These are phyloP conservation scores for Epizoanthus fatuus DNA, from an alignment of 92 coral and sea anemone species.

Conservation along the genomic window DNA sequence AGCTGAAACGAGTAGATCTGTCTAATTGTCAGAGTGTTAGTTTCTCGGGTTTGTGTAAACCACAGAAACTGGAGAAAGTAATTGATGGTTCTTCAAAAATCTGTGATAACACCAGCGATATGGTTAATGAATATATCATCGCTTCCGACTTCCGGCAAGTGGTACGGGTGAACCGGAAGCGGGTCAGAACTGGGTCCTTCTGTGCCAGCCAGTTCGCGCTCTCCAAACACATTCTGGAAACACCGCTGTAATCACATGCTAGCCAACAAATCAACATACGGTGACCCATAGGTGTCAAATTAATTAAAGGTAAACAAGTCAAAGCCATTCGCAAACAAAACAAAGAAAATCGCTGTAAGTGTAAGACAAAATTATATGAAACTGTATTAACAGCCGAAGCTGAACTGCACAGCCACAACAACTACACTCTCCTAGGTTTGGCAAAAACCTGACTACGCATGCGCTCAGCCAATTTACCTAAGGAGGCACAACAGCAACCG, in stretches of 20 bases:
- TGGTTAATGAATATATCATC: not conserved
- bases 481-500: no score
- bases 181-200: conserved; percentile 70
- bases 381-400: no score
- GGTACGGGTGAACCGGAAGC: conserved; percentile 26
- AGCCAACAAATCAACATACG: not conserved
- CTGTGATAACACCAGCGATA: not conserved
- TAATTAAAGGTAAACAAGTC: no score
- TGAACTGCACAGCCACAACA: no score
- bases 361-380: no score
- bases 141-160: not conserved
- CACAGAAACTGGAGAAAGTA: not conserved
- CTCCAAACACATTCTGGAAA: conserved; percentile 81
- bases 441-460: no score
- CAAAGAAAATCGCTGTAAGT: no score
- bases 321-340: no score
- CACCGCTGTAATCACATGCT: conserved; percentile 65
- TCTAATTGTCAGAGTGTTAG: not conserved
- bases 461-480: no score
- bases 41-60: not conserved
- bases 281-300: no score
- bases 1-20: conserved; percentile 6
- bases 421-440: no score
- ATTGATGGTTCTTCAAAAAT: not conserved
- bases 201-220: conserved; percentile 78